Conservation (phyloP, 2,888 invertebrate species). For the Empis stercorea region DNA sequence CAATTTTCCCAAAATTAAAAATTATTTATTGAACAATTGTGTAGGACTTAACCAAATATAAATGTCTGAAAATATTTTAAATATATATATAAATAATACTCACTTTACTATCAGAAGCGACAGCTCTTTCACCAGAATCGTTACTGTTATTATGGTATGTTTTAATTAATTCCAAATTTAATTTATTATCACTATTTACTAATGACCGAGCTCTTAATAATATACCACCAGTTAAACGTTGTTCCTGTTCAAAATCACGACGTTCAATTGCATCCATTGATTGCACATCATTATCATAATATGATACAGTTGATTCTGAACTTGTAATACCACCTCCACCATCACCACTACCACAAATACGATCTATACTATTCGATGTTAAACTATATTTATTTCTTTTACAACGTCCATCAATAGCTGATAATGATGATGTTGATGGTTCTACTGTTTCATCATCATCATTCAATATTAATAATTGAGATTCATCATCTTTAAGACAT, state of each 20-base stretch:
- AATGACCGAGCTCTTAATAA: conserved; percentile 29
- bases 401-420: too few species aligned
- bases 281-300: conserved; percentile 26
- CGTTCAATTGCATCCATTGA: conserved; percentile 36
- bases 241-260: conserved; percentile 34
- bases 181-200: conserved; percentile 26
- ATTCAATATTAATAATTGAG: too few species aligned
- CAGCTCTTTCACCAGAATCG: conserved; percentile 19
- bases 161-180: conserved; percentile 31
- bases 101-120: conserved; percentile 32
- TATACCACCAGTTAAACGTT: conserved; percentile 32
- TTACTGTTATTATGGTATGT: conserved; percentile 15
- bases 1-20: too few species aligned
- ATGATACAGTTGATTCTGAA: conserved; percentile 7
- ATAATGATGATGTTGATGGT: too few species aligned
- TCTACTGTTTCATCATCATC: too few species aligned
- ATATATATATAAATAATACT: conserved; percentile 6
- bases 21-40: too few species aligned
- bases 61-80: too few species aligned
- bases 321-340: background rate
- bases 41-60: too few species aligned
- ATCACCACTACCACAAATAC: background rate
- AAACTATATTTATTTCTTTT: too few species aligned
- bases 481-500: too few species aligned
- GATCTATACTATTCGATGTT: too few species aligned